Conservation (phyloP, 2,113 vertebrate species). For the Gobius niger region DNA sequence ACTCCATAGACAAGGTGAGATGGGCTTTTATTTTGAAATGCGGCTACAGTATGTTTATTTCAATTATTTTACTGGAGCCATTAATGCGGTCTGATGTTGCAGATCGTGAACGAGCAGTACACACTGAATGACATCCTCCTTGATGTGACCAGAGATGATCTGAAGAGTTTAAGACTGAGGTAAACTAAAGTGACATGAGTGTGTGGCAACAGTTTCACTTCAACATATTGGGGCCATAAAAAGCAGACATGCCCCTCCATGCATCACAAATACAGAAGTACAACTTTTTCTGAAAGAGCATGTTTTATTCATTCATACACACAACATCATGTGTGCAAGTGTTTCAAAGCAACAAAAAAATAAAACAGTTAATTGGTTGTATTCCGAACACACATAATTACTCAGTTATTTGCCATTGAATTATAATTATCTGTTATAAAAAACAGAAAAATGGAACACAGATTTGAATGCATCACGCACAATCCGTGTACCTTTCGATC, state of each 20-base stretch:
- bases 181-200: slow-evolving; percentile 49
- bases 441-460: no score
- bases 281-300: neutral
- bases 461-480: no score
- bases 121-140: slow-evolving; percentile 87
- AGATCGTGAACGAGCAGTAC: slow-evolving; percentile 88
- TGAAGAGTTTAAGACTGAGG: slow-evolving; percentile 93
- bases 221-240: slow-evolving; percentile 10
- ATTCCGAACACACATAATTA: no score
- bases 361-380: no score
- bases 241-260: neutral
- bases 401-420: no score
- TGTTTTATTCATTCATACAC: no score
- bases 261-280: slow-evolving; percentile 13
- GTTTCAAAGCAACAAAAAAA: no score
- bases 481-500: no score
- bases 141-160: slow-evolving; percentile 90
- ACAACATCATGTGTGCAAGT: no score
- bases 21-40: neutral
- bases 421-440: no score
- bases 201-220: slow-evolving; percentile 18
- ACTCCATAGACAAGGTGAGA: slow-evolving; percentile 87
- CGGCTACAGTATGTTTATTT: no score
- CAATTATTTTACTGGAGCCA: neutral
- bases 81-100: slow-evolving; percentile 6